phyloP scores from a whole-genome alignment of 2,113 vertebrate genomes.

The Manacus vitellinus region DNA sequence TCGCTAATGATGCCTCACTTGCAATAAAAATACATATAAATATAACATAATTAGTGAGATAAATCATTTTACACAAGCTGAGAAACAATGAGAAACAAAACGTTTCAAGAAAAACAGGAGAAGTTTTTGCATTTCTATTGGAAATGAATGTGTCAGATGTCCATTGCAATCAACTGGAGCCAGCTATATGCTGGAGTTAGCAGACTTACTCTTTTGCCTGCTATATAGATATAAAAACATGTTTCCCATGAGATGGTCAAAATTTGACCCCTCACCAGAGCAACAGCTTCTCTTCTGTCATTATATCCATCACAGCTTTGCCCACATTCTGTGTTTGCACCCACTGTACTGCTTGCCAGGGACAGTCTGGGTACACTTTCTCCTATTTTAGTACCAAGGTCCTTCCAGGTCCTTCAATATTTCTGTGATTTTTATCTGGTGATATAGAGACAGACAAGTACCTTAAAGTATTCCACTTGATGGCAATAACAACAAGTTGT shows the following conservation, averaged over 20 bases:
- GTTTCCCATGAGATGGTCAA: not conserved
- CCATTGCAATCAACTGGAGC: fast-evolving
- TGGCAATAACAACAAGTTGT: not conserved
- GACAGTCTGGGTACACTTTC: not conserved
- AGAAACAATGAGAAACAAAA: not conserved
- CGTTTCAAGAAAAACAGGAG: not conserved
- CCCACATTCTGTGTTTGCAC: not conserved
- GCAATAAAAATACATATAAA: not conserved
- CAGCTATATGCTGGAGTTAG: not conserved
- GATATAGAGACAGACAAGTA: not conserved
- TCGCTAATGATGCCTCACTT: not conserved
- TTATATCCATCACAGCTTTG: not conserved
- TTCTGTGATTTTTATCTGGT: not conserved
- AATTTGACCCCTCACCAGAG: not conserved
- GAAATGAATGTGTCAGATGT: not conserved
- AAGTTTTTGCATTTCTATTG: not conserved
- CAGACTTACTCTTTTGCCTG: not conserved
- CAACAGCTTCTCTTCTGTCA: not conserved
- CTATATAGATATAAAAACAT: not conserved
- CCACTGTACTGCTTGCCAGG: not conserved
- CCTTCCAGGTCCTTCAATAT: not conserved
- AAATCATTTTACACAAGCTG: not conserved
- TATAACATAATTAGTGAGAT: not conserved
- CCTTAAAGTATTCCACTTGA: not conserved
- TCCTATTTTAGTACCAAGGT: not conserved